These are phyloP conservation scores for Amblyopsis hoosieri DNA, from an alignment of 2,797 vertebrate genomes.

Conservation along the genomic window DNA sequence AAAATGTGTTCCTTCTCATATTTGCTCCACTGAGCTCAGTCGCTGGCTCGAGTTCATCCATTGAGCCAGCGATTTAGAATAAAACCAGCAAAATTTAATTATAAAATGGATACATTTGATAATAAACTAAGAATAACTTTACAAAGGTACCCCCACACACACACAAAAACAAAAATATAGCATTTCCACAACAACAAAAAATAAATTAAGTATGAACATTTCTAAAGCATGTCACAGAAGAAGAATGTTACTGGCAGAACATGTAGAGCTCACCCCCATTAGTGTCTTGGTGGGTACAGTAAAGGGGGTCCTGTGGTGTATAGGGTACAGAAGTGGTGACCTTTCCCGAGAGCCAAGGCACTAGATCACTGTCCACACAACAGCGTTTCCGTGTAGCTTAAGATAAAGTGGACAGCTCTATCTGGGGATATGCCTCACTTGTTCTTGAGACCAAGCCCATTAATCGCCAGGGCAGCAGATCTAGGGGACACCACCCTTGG, in stretches of 20 bases:
- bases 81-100: no score
- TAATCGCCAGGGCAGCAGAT: constrained; percentile 74
- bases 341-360: constrained; percentile 66
- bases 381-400: constrained; percentile 63
- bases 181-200: constrained; percentile 12
- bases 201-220: constrained; percentile 32
- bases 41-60: no score
- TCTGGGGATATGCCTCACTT: constrained; percentile 74
- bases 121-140: no score
- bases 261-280: constrained; percentile 61
- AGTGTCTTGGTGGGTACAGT: constrained; percentile 59
- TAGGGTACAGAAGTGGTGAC: constrained; percentile 70
- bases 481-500: constrained; percentile 74
- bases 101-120: no score
- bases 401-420: constrained; percentile 80
- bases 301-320: constrained; percentile 61
- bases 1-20: neutral
- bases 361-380: constrained; percentile 78
- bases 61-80: no score
- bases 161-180: neutral
- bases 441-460: constrained; percentile 74
- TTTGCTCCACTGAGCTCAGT: no score
- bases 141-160: no score
- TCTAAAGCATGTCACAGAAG: constrained; percentile 49
- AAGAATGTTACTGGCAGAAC: constrained; percentile 63